phyloP scores from a whole-genome alignment of 1,140 invertebrate genomes.

The Atta cephalotes region DNA sequence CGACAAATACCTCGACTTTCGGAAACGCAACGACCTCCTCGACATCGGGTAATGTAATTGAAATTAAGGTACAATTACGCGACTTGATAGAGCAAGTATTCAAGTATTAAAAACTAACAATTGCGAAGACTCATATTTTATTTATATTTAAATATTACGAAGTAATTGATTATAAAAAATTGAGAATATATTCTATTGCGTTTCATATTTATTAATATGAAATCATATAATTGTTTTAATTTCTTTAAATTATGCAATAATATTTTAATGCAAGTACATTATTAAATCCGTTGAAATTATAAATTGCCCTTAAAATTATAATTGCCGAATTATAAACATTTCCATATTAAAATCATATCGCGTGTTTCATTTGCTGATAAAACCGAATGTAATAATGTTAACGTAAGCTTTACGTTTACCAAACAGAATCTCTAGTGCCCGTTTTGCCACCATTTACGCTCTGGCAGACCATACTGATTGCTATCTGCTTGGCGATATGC shows the following conservation, averaged over 20 bases:
- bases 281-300: neutral
- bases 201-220: no score
- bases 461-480: conserved; percentile 97
- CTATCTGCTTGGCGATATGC: conserved; percentile 94
- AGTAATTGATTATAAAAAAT: neutral
- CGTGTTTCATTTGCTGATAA: conserved; percentile 21
- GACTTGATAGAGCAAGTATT: neutral
- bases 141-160: neutral
- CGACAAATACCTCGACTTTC: conserved; percentile 79
- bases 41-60: conserved; percentile 76
- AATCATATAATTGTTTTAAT: neutral
- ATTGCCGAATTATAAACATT: neutral
- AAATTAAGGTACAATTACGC: conserved; percentile 28
- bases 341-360: neutral
- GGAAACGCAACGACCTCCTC: conserved; percentile 77
- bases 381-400: neutral
- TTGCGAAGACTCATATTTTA: no score
- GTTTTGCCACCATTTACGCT: conserved; percentile 94
- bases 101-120: neutral
- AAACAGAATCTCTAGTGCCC: conserved; percentile 78
- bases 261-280: neutral
- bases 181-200: neutral
- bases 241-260: neutral
- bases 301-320: neutral
- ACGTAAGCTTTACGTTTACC: conserved; percentile 43